Percentiles rank a stretch among this genome's conserved stretches.
Conservation (phyloP, 2,888 invertebrate genomes). For the Endomychus coccineus region DNA sequence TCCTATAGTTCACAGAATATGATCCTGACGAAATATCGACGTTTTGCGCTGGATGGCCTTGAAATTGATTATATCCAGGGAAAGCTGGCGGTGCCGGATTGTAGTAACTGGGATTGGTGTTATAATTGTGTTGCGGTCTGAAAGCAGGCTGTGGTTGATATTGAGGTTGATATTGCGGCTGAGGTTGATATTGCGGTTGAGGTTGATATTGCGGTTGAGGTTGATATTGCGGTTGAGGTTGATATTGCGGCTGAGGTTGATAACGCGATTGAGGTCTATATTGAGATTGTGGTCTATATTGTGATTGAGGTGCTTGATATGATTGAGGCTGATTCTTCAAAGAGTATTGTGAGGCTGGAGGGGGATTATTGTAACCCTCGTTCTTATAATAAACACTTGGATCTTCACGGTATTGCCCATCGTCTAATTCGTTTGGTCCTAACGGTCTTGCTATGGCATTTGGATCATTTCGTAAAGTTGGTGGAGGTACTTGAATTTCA, state of each 20-base stretch:
- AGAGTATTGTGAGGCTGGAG: slow-evolving; percentile 9
- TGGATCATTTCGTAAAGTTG: slow-evolving; percentile 53
- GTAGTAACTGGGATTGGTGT: slow-evolving; percentile 23
- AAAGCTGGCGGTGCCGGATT: slow-evolving; percentile 29
- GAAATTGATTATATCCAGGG: slow-evolving; percentile 27
- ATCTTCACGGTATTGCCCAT: slow-evolving; percentile 80
- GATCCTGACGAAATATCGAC: slow-evolving; percentile 68
- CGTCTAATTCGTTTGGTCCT: slow-evolving; percentile 65
- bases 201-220: slow-evolving; percentile 38
- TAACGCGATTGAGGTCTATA: slow-evolving; percentile 38
- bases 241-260: slow-evolving; percentile 35
- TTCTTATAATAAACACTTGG: slow-evolving; percentile 71
- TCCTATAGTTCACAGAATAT: slow-evolving; percentile 63
- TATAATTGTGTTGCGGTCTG: slow-evolving; percentile 25
- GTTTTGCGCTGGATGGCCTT: slow-evolving; percentile 65
- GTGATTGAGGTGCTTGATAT: slow-evolving; percentile 20
- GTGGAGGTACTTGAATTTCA: slow-evolving; percentile 76
- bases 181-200: slow-evolving; percentile 30
- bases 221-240: slow-evolving; percentile 37
- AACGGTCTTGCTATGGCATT: slow-evolving; percentile 34
- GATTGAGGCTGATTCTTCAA: background rate
- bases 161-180: slow-evolving; percentile 31
- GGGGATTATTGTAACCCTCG: slow-evolving; percentile 29
- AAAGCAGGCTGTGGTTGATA: slow-evolving; percentile 37
- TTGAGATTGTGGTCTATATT: slow-evolving; percentile 34